Evolutionary conservation across 2,797 vertebrate species (phyloP), one percentile per base, ranked within the genome.

Genomic region (Nothura maculosa): DNA sequence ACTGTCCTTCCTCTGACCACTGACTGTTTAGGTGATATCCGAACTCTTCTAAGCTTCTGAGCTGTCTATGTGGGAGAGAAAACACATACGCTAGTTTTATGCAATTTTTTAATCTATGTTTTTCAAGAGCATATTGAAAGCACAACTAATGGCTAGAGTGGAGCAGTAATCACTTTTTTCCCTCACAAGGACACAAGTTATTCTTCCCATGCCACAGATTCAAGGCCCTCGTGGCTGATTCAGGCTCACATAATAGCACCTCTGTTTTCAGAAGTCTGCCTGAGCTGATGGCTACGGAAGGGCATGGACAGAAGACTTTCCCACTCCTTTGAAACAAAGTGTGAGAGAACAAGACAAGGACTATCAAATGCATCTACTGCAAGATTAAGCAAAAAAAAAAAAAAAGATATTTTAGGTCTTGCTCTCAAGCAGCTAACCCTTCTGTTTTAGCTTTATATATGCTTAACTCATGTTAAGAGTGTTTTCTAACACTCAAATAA

Each of bases 401-500:
- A 21, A 48, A 77, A 57, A 14, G 20, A 8, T 20, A 22, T 76
- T 73, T 76, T n/a, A 1, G 1, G 18, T 63, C 90, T 92, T 83
- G 21, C 66, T 90, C 47, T 90, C 79, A 81, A 87, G 77, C 47
- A 76, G 69, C 76, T 79, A 94, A 90, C 50, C 76, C 94, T 87
- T 93, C 84, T 89, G 73, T 4, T 87, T 93, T 79, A 75, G 76
- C 67, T 74, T 87, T 76, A 45, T 57, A 57, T n/a, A 81, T 1
- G 70, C 22, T 3, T 89, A 95, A 92, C 85, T 94, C 90, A 96
- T 94, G 70, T 93, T 95, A 38, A 38, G 38, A 38, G 9, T 95
- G 78, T 70, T 87, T 85, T 94, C 90, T 68, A 82, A 96, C 84
- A 93, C 95, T 95, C 92, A 70, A 55, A 87, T 69, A 89, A 93